Conservation (phyloP, 2,888 invertebrate species). For the Auanema freiburgensis region DNA sequence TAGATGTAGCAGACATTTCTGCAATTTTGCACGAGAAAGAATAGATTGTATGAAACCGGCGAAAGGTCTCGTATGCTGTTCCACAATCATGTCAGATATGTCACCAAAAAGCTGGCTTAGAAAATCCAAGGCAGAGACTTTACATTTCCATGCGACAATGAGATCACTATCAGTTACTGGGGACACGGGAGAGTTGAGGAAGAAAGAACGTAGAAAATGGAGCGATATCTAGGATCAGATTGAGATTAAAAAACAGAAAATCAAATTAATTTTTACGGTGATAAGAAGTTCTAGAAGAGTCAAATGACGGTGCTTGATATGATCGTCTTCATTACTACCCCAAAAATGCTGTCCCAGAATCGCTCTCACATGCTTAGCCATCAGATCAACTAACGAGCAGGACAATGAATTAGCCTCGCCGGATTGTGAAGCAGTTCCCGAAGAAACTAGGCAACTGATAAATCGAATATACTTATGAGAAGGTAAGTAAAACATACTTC, state of each 20-base stretch:
- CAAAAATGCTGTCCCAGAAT: constrained; percentile 73
- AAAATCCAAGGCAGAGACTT: constrained; percentile 58
- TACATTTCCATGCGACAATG: constrained; percentile 59
- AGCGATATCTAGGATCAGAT: constrained; percentile 66
- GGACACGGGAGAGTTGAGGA: constrained; percentile 74
- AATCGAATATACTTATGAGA: constrained; percentile 1
- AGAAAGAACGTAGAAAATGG: constrained; percentile 80
- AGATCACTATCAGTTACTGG: constrained; percentile 56
- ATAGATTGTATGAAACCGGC: constrained; percentile 68
- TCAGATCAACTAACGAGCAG: constrained; percentile 70
- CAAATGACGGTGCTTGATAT: constrained; percentile 70
- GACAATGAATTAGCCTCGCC: constrained; percentile 18
- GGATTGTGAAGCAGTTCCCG: constrained; percentile 38
- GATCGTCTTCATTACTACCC: constrained; percentile 62
- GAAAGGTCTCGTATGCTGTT: constrained; percentile 68
- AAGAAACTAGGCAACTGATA: constrained; percentile 54
- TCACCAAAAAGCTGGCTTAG: constrained; percentile 55
- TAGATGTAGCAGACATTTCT: constrained; percentile 81
- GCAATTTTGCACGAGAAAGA: constrained; percentile 71
- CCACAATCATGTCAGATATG: constrained; percentile 50
- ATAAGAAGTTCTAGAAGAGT: constrained; percentile 80
- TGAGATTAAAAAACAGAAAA: not conserved
- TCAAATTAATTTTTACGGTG: constrained; percentile 66
- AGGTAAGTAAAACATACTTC: constrained; percentile 27
- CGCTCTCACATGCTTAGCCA: constrained; percentile 79